These are phyloP conservation scores for Theristicus caerulescens DNA, from an alignment of 2,113 vertebrate genomes.

Conservation along the genomic window DNA sequence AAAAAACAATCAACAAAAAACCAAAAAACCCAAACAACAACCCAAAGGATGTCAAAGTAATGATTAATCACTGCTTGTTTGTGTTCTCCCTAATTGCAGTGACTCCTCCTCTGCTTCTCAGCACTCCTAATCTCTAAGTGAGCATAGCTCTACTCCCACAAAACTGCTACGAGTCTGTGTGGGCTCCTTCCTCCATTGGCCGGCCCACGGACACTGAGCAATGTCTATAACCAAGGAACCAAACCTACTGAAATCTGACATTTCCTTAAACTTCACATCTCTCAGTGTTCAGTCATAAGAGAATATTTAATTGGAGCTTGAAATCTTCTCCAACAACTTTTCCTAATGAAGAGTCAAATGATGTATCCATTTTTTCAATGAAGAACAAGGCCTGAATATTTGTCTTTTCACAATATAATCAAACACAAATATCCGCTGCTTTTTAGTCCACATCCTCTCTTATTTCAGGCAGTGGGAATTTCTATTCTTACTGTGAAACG, in stretches of 20 bases:
- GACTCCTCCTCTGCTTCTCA: neutral
- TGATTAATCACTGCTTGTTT: neutral
- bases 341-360: neutral
- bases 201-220: neutral
- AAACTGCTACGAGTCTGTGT: neutral
- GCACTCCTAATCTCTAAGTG: neutral
- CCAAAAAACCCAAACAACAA: neutral
- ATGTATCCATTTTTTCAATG: neutral
- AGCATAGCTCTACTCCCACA: neutral
- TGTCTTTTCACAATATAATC: neutral
- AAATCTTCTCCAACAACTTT: neutral
- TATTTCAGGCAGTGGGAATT: conserved; percentile 4
- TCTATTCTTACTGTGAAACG: neutral
- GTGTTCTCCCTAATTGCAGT: neutral
- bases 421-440: rapidly evolving
- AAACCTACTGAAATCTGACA: neutral
- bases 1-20: neutral
- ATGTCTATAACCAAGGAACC: neutral
- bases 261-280: neutral
- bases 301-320: neutral
- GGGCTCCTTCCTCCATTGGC: neutral
- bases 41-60: neutral
- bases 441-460: neutral
- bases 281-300: neutral
- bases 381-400: neutral